A percentile compares a stretch with the other conserved stretches of the same genome.
phyloP scores from a whole-genome alignment of 2,113 vertebrate genomes.

The Glaucomys volans region DNA sequence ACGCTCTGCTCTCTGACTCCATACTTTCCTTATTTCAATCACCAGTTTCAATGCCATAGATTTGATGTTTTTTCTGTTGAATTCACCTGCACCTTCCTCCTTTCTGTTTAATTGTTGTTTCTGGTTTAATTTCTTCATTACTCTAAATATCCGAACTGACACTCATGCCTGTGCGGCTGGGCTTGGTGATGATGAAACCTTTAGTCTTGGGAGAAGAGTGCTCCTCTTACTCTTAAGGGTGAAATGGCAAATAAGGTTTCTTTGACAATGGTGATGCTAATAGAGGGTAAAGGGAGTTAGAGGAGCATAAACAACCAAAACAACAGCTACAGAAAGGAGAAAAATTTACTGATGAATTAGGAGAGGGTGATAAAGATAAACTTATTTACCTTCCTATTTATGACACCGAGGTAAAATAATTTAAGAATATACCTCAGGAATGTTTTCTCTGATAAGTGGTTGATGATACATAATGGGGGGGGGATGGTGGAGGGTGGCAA shows the following conservation, averaged over 20 bases:
- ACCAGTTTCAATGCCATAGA: background rate
- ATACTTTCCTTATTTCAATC: background rate
- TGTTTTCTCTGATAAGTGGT: too few relatives aligned
- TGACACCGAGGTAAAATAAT: background rate
- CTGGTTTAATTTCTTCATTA: background rate
- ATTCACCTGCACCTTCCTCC: too few relatives aligned
- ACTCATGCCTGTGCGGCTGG: fast-evolving
- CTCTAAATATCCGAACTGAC: too few relatives aligned
- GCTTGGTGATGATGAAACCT: background rate
- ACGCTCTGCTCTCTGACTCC: background rate
- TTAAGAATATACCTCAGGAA: background rate
- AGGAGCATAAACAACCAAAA: background rate
- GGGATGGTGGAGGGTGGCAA: too few relatives aligned
- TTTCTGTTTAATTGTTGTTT: fast-evolving
- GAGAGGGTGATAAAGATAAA: background rate
- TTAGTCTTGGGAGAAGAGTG: background rate
- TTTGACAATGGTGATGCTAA: background rate
- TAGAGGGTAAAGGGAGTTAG: background rate
- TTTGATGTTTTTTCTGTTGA: background rate
- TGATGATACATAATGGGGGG: too few relatives aligned
- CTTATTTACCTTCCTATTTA: background rate
- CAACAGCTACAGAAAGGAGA: background rate
- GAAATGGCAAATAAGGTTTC: background rate
- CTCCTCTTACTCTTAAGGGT: background rate
- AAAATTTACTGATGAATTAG: background rate